Evolutionary conservation across 2,888 invertebrate species (phyloP).

Genomic region (Linnaemya tessellans): DNA sequence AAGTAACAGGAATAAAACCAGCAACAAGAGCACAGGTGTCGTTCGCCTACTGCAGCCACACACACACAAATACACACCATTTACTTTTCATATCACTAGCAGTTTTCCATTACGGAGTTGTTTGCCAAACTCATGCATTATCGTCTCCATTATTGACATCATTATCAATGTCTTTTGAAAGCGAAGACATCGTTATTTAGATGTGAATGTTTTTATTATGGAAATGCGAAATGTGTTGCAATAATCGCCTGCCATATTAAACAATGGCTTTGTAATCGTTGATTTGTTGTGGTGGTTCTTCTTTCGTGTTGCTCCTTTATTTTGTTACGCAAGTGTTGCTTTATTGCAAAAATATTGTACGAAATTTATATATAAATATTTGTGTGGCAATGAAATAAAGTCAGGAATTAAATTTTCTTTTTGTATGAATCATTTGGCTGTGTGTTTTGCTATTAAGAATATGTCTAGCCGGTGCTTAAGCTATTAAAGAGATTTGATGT

Average conservation of each 20-base stretch:
- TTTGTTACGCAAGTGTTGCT: background rate
- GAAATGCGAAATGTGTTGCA: slow-evolving; percentile 67
- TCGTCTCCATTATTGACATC: slow-evolving; percentile 31
- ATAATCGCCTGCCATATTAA: slow-evolving; percentile 64
- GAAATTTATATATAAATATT: background rate
- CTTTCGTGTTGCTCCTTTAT: background rate
- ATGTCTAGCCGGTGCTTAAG: too few species aligned
- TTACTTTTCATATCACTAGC: background rate
- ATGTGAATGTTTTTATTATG: slow-evolving; percentile 59
- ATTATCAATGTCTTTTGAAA: slow-evolving; percentile 32
- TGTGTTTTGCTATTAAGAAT: too few species aligned
- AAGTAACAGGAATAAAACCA: slow-evolving; percentile 10
- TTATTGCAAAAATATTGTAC: background rate
- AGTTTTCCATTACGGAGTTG: background rate
- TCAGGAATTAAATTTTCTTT: background rate
- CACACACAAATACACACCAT: background rate
- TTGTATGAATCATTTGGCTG: too few species aligned
- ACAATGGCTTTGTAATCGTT: slow-evolving; percentile 56
- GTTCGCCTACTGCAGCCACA: background rate
- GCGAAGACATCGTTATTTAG: slow-evolving; percentile 36
- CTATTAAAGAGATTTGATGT: background rate
- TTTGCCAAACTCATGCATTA: slow-evolving; percentile 1
- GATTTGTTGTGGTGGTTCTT: slow-evolving; percentile 62
- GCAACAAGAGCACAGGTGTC: background rate
- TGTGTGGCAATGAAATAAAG: background rate